A percentile compares a stretch with the other conserved stretches of the same genome.
Evolutionary conservation across 2,113 vertebrate species (phyloP).

Genomic region (Daphoenositta chrysoptera): DNA sequence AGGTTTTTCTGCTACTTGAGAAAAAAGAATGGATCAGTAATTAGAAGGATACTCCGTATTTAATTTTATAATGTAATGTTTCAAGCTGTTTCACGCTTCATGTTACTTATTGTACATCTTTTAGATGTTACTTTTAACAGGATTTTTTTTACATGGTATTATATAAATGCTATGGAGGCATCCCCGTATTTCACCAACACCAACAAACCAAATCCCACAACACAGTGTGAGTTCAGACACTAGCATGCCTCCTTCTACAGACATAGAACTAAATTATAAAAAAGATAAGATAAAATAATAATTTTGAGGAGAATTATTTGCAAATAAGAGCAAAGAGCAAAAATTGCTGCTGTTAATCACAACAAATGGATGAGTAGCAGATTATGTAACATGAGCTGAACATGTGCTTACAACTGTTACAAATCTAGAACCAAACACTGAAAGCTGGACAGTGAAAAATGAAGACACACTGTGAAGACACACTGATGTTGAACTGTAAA

Average conservation of each 20-base stretch:
- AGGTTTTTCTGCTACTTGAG: neutral
- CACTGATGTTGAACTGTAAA: neutral
- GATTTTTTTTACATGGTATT: neutral
- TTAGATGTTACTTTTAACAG: neutral
- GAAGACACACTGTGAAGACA: neutral
- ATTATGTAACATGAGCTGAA: neutral
- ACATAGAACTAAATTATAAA: neutral
- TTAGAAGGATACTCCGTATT: neutral
- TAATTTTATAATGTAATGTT: neutral
- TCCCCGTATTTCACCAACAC: neutral
- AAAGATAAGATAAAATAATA: neutral
- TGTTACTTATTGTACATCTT: neutral
- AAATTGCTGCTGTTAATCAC: neutral
- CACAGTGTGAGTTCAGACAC: neutral
- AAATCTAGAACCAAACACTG: neutral
- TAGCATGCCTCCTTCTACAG: neutral
- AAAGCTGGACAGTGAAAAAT: neutral
- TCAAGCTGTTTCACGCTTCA: neutral
- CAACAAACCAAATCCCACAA: neutral
- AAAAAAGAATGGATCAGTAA: neutral
- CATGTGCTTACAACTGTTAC: neutral
- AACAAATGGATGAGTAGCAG: neutral
- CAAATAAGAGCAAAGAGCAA: neutral
- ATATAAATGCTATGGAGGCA: neutral
- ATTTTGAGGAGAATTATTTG: neutral